phyloP scores from a whole-genome alignment of 2,797 vertebrate species.

The Tauraco hartlaubi region DNA sequence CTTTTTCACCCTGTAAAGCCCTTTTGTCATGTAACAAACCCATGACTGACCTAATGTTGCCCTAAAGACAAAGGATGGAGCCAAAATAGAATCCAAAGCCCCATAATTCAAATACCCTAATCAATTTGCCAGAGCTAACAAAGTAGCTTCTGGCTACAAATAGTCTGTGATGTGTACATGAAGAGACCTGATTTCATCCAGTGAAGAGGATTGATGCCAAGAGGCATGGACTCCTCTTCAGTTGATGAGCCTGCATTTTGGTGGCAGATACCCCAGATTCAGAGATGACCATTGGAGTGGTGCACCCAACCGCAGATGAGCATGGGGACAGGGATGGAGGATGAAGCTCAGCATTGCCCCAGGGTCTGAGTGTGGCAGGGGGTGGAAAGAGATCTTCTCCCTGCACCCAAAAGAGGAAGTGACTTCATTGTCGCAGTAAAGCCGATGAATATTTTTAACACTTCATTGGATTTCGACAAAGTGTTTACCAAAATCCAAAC shows the following conservation, averaged over 20 bases:
- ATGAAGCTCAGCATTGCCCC: background rate
- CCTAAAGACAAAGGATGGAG: background rate
- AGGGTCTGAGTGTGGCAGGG: background rate
- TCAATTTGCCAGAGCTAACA: background rate
- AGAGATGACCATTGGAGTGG: background rate
- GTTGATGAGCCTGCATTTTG: background rate
- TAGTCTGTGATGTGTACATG: background rate
- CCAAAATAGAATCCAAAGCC: background rate
- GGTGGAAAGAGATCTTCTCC: background rate
- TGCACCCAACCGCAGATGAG: background rate
- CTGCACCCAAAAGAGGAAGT: background rate
- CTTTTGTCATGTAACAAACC: background rate
- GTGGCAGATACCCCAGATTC: background rate
- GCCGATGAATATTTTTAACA: accelerated
- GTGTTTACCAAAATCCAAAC: background rate
- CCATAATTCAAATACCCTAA: background rate
- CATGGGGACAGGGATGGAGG: background rate
- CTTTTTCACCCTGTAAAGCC: background rate
- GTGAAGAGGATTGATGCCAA: background rate
- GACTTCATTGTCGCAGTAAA: background rate
- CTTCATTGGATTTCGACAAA: background rate
- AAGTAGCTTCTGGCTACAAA: background rate
- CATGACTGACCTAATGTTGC: background rate
- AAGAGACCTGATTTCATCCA: background rate
- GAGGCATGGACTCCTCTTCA: background rate